Percentiles rank a stretch among this genome's conserved stretches.
These are phyloP conservation scores for Drosophila tropicalis DNA, from an alignment of 1,140 invertebrate species.

Conservation along the genomic window DNA sequence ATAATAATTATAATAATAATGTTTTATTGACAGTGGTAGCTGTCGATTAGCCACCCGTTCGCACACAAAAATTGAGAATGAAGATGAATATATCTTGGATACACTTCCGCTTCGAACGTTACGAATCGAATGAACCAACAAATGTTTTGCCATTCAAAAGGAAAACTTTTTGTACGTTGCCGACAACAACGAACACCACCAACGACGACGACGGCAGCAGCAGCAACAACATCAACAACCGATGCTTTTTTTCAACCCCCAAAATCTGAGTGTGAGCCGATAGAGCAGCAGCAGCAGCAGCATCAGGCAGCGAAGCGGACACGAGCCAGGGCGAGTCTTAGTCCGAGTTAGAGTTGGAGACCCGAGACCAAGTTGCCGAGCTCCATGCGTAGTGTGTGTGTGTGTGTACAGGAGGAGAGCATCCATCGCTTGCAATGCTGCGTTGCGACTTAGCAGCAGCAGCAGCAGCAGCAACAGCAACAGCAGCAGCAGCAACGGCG, in stretches of 20 bases:
- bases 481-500: constrained; percentile 16
- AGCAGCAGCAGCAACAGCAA: constrained; percentile 6
- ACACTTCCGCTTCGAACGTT: constrained; percentile 81
- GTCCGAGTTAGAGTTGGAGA: constrained; percentile 8
- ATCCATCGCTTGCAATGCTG: constrained; percentile 36
- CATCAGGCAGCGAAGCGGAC: constrained; percentile 33
- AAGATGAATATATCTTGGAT: constrained; percentile 1
- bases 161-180: constrained; percentile 76
- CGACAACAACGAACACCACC: constrained; percentile 3
- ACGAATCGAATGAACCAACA: constrained; percentile 81
- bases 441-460: constrained; percentile 41
- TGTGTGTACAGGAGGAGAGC: constrained; percentile 15
- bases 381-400: constrained; percentile 16
- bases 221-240: constrained; percentile 20
- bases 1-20: neutral
- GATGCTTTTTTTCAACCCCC: constrained; percentile 70
- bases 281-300: neutral
- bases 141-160: constrained; percentile 76
- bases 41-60: neutral
- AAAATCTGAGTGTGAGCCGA: constrained; percentile 37
- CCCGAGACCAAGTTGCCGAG: neutral
- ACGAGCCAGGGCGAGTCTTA: constrained; percentile 53
- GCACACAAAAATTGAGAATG: neutral
- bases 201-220: constrained; percentile 14
- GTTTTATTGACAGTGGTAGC: neutral